phyloP scores from a whole-genome alignment of 2,888 invertebrate genomes.

The Aplocera efformata region DNA sequence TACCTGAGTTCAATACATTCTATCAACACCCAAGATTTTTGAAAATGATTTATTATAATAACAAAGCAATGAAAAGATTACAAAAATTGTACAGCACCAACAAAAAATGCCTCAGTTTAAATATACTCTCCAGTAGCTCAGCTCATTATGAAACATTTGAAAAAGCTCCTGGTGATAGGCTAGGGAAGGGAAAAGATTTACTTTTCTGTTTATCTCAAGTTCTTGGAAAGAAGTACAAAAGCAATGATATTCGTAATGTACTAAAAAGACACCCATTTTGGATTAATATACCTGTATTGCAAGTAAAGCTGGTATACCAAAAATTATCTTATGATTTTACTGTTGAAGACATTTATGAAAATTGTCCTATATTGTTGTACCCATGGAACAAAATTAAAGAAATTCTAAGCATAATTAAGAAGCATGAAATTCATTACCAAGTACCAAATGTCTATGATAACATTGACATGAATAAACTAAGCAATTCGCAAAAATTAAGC shows the following conservation, averaged over 20 bases:
- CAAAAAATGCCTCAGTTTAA: slow-evolving; percentile 68
- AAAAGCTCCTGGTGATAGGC: slow-evolving; percentile 65
- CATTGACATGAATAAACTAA: slow-evolving; percentile 44
- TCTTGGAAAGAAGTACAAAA: slow-evolving; percentile 47
- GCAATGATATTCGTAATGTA: slow-evolving; percentile 42
- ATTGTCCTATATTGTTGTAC: slow-evolving; percentile 64
- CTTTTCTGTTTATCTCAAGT: slow-evolving; percentile 59
- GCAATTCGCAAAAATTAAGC: slow-evolving; percentile 61
- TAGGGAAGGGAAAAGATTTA: slow-evolving; percentile 69
- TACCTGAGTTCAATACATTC: slow-evolving; percentile 65
- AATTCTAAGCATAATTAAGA: slow-evolving; percentile 37
- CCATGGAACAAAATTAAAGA: slow-evolving; percentile 68
- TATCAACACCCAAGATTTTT: slow-evolving; percentile 65
- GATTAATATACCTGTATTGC: slow-evolving; percentile 67
- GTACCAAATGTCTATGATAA: slow-evolving; percentile 38
- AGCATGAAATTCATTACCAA: slow-evolving; percentile 24
- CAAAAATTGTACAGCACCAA: slow-evolving; percentile 51
- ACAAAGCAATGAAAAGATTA: slow-evolving; percentile 57
- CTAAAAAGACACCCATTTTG: slow-evolving; percentile 69
- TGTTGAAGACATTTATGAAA: slow-evolving; percentile 61
- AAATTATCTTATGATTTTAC: slow-evolving; percentile 51
- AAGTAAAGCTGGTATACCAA: slow-evolving; percentile 59
- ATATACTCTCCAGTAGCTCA: slow-evolving; percentile 65
- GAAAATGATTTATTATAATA: slow-evolving; percentile 68
- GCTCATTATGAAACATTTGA: slow-evolving; percentile 62